phyloP scores from a whole-genome alignment of 2,113 vertebrate species.

The Sebastes fasciatus region DNA sequence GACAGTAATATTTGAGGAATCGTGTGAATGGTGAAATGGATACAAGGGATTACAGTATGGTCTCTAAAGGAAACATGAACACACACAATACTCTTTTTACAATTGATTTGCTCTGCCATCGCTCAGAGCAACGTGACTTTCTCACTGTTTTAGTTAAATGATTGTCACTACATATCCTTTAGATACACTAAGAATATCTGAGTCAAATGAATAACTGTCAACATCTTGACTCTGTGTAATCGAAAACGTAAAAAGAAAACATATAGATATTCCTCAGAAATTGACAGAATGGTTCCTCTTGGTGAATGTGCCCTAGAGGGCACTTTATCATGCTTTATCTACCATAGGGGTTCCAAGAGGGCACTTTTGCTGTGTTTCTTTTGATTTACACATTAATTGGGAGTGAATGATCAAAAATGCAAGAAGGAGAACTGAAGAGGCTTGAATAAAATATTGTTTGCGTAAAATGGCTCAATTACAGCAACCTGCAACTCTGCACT shows the following conservation, averaged over 20 bases:
- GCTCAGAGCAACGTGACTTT: not conserved
- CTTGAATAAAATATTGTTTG: too few relatives aligned
- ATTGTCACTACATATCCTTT: not conserved
- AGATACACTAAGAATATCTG: not conserved
- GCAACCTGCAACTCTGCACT: not conserved
- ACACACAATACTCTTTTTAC: not conserved
- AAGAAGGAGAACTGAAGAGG: not conserved
- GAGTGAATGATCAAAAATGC: not conserved
- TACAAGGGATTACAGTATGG: not conserved
- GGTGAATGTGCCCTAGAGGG: too few relatives aligned
- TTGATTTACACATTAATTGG: not conserved
- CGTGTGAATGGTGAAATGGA: not conserved
- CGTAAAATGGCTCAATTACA: not conserved
- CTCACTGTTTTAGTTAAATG: not conserved
- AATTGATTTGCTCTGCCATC: not conserved
- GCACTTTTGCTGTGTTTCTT: too few relatives aligned
- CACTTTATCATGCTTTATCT: too few relatives aligned
- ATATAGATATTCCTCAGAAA: too few relatives aligned
- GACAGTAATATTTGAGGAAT: not conserved
- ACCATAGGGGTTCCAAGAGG: too few relatives aligned
- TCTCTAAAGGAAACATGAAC: not conserved
- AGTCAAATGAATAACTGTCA: too few relatives aligned
- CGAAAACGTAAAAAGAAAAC: too few relatives aligned
- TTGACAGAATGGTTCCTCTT: too few relatives aligned
- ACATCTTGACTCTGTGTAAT: not conserved